A percentile compares a stretch with the other conserved stretches of the same genome.
Evolutionary conservation across 2,797 vertebrate species (phyloP).

Genomic region (Clarias platycephalus): DNA sequence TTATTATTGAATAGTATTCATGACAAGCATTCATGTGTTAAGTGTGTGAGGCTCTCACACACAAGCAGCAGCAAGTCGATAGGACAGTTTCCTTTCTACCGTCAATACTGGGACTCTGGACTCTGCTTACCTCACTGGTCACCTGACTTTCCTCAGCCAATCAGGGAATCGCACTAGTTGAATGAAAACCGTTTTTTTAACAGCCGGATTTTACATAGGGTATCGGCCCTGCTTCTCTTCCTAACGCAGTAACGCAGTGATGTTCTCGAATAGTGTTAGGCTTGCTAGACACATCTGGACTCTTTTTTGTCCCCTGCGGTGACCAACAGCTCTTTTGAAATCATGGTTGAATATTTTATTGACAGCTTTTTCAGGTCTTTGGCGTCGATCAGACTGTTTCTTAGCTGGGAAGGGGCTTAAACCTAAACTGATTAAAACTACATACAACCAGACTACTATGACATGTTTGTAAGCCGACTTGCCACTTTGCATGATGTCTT

Average conservation of each 20-base stretch:
- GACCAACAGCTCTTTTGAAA: conserved; percentile 65
- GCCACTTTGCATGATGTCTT: conserved; percentile 81
- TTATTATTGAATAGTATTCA: conserved; percentile 63
- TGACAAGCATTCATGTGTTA: conserved; percentile 59
- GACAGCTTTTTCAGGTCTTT: conserved; percentile 51
- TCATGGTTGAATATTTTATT: conserved; percentile 66
- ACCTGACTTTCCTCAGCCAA: conserved; percentile 81
- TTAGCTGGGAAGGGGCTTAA: conserved; percentile 56
- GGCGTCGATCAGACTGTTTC: conserved; percentile 58
- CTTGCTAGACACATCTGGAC: conserved; percentile 63
- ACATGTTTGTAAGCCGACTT: conserved; percentile 74
- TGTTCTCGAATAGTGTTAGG: conserved; percentile 40
- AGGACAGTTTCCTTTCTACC: conserved; percentile 54
- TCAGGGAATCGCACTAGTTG: conserved; percentile 80
- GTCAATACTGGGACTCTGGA: conserved; percentile 62
- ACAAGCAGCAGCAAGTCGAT: conserved; percentile 52
- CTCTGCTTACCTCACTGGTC: conserved; percentile 79
- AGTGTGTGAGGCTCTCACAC: conserved; percentile 61
- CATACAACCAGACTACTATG: conserved; percentile 71
- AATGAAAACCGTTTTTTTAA: conserved; percentile 68
- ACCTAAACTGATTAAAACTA: conserved; percentile 64
- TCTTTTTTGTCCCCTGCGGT: conserved; percentile 61
- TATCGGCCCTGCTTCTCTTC: conserved; percentile 62
- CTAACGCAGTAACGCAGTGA: conserved; percentile 46
- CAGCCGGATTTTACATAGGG: conserved; percentile 65